A percentile compares a stretch with the other conserved stretches of the same genome.
Evolutionary conservation across 2,888 invertebrate species (phyloP).

Genomic region (Leptura quadrifasciata): DNA sequence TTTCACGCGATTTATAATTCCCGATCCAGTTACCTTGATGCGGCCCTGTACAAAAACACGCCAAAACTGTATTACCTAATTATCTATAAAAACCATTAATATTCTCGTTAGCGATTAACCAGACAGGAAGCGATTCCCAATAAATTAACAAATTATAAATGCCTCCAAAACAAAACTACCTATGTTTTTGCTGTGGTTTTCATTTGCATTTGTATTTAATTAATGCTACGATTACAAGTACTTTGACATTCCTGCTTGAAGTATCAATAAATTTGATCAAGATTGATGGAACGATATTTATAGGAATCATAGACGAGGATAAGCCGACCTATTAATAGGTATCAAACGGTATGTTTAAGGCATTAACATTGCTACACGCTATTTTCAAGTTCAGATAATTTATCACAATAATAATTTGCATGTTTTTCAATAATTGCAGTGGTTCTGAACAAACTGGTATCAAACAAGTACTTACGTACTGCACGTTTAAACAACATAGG

Average conservation of each 20-base stretch:
- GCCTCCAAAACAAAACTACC: not conserved
- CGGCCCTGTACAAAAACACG: slow-evolving; percentile 7
- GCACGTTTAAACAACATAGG: too few species aligned
- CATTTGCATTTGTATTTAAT: slow-evolving; percentile 1
- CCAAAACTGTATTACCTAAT: slow-evolving; percentile 1
- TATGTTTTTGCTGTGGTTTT: not conserved
- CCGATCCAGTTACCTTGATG: not conserved
- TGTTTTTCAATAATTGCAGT: too few species aligned
- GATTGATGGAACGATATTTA: not conserved
- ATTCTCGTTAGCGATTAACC: not conserved
- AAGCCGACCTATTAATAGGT: not conserved
- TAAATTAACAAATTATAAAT: slow-evolving; percentile 13
- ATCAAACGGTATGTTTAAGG: not conserved
- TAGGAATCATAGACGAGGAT: not conserved
- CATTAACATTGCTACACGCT: not conserved
- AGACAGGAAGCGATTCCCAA: slow-evolving; percentile 22
- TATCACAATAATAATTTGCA: not conserved
- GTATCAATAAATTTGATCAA: not conserved
- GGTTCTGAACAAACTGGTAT: too few species aligned
- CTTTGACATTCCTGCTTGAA: not conserved
- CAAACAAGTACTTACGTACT: too few species aligned
- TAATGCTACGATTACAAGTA: not conserved
- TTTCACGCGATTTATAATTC: not conserved
- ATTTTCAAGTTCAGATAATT: not conserved
- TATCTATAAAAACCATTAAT: slow-evolving; percentile 13